phyloP scores from a whole-genome alignment of 2,888 invertebrate genomes.

The Pelosia muscerda region DNA sequence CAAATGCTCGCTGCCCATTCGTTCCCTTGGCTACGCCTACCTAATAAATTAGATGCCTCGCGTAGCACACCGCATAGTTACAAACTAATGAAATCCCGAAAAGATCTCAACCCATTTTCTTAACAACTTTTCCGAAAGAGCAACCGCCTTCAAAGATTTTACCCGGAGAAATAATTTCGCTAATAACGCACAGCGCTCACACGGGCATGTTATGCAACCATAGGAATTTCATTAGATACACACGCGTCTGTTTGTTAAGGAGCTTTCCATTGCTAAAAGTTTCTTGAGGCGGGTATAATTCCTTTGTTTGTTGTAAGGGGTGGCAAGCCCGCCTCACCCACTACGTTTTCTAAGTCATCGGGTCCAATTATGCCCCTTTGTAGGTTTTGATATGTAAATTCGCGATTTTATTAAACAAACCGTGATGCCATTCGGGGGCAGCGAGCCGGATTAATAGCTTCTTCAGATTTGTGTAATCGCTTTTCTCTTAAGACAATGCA shows the following conservation, averaged over 20 bases:
- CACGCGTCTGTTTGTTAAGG: conserved; percentile 87
- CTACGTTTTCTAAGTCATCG: conserved; percentile 87
- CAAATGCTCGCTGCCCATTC: conserved; percentile 85
- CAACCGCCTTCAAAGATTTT: conserved; percentile 86
- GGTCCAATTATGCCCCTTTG: conserved; percentile 87
- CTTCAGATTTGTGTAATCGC: conserved; percentile 87
- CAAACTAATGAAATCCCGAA: conserved; percentile 85
- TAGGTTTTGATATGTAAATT: conserved; percentile 88
- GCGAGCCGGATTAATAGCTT: conserved; percentile 86
- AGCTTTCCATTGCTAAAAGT: conserved; percentile 88
- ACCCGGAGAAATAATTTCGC: conserved; percentile 84
- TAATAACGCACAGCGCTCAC: conserved; percentile 83
- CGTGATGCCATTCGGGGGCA: conserved; percentile 86
- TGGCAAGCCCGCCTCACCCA: conserved; percentile 78
- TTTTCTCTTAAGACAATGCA: conserved; percentile 84
- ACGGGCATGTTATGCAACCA: conserved; percentile 86
- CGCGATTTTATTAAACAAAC: conserved; percentile 87
- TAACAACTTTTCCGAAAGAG: conserved; percentile 86
- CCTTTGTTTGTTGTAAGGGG: conserved; percentile 86
- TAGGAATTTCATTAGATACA: conserved; percentile 88
- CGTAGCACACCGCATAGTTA: conserved; percentile 84
- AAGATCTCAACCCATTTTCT: conserved; percentile 87
- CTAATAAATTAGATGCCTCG: conserved; percentile 85
- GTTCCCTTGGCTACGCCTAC: conserved; percentile 85
- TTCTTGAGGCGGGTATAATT: conserved; percentile 88